Conservation (phyloP, 35 echinoderm and acorn worm genomes). For the Apostichopus japonicus region DNA sequence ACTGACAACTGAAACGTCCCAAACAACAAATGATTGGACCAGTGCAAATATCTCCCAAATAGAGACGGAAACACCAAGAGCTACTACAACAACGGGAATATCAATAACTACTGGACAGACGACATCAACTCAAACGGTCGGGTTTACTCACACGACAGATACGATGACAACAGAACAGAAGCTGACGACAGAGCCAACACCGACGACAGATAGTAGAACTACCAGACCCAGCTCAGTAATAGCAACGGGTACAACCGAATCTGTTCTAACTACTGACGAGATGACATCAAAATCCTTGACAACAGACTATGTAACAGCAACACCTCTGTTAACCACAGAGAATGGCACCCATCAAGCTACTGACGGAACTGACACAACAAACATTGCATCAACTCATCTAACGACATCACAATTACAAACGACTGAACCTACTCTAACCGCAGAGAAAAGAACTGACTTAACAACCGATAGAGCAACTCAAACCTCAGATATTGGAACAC, state of each 20-base stretch:
- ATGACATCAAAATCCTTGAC: not conserved
- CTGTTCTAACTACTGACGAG: not conserved
- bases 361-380: not conserved
- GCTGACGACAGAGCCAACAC: not conserved
- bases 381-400: not conserved
- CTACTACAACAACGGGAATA: not conserved
- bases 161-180: too few relatives aligned
- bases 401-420: not conserved
- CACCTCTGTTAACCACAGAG: not conserved
- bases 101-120: not conserved
- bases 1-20: too few relatives aligned
- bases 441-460: not conserved
- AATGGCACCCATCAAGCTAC: not conserved
- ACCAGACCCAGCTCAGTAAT: too few relatives aligned
- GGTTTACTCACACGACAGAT: too few relatives aligned
- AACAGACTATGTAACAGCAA: not conserved
- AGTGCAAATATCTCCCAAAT: too few relatives aligned
- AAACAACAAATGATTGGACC: too few relatives aligned
- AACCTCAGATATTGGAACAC: not conserved
- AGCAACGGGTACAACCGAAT: not conserved
- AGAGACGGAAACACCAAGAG: too few relatives aligned
- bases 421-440: not conserved
- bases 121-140: not conserved
- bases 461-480: too few relatives aligned
- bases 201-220: not conserved